Conservation (phyloP, 2,888 invertebrate genomes). For the Stenodera caucasica region DNA sequence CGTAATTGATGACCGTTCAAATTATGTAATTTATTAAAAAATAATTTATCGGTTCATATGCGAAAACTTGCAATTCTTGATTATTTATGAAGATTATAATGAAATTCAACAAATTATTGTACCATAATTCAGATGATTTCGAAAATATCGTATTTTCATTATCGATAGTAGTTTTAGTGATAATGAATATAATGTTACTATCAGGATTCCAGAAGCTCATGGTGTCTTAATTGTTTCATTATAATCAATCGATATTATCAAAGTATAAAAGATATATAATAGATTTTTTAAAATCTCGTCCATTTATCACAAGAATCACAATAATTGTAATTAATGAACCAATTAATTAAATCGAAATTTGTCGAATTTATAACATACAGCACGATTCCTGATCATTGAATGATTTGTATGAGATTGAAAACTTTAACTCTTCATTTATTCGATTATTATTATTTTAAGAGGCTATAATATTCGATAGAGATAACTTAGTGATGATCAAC, state of each 20-base stretch:
- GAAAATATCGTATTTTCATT: neutral
- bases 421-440: neutral
- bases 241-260: conserved; percentile 4
- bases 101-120: conserved; percentile 14
- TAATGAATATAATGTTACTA: neutral
- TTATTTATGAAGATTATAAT: conserved; percentile 18
- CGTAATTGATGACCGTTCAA: conserved; percentile 16
- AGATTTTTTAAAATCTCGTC: neutral
- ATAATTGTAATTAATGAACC: conserved; percentile 16
- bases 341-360: conserved; percentile 5
- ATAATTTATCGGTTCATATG: conserved; percentile 19
- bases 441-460: neutral
- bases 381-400: conserved; percentile 11
- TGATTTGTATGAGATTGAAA: neutral
- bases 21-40: conserved; percentile 17
- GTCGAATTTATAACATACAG: conserved; percentile 10
- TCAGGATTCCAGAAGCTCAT: neutral
- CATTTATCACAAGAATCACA: conserved; percentile 11
- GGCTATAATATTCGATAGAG: too few relatives aligned
- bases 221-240: neutral
- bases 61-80: conserved; percentile 10
- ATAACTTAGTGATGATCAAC: too few relatives aligned
- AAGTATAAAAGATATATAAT: conserved; percentile 16
- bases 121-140: conserved; percentile 8
- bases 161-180: neutral